These are phyloP conservation scores for Crotalus viridis DNA, from an alignment of 2,113 vertebrate genomes.

Conservation along the genomic window DNA sequence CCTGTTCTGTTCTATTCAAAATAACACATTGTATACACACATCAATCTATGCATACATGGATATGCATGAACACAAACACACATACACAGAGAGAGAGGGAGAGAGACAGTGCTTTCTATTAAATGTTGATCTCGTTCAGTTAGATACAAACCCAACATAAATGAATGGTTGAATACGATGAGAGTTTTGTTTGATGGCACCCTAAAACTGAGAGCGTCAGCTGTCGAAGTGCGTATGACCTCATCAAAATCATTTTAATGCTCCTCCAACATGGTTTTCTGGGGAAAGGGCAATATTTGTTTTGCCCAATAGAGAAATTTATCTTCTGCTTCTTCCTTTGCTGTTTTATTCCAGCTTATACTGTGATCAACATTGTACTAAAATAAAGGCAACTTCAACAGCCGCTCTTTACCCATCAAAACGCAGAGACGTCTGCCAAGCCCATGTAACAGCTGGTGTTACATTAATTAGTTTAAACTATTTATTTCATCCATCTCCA, in stretches of 20 bases:
- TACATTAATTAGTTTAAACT: constrained; percentile 99
- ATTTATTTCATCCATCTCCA: constrained; percentile 99
- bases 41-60: not conserved
- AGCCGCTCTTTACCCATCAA: constrained; percentile 96
- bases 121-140: not conserved
- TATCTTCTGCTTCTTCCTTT: constrained; percentile 77
- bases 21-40: not conserved
- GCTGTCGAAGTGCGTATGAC: constrained; percentile 49
- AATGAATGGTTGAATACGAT: not conserved
- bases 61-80: not conserved
- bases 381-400: constrained; percentile 92
- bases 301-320: constrained; percentile 67
- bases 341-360: constrained; percentile 92
- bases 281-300: constrained; percentile 64
- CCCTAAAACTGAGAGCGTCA: constrained; percentile 50
- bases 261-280: constrained; percentile 54
- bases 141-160: not conserved
- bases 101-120: not conserved
- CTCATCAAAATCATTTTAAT: constrained; percentile 53
- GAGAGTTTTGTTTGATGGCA: not conserved
- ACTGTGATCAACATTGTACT: constrained; percentile 95
- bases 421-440: constrained; percentile 99
- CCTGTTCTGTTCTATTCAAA: no score
- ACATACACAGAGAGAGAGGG: rapidly evolving
- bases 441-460: constrained; percentile 99